Percentiles rank a stretch among this genome's conserved stretches.
These are phyloP conservation scores for Pomacea canaliculata DNA, from an alignment of 2,888 invertebrate genomes.

Conservation along the genomic window DNA sequence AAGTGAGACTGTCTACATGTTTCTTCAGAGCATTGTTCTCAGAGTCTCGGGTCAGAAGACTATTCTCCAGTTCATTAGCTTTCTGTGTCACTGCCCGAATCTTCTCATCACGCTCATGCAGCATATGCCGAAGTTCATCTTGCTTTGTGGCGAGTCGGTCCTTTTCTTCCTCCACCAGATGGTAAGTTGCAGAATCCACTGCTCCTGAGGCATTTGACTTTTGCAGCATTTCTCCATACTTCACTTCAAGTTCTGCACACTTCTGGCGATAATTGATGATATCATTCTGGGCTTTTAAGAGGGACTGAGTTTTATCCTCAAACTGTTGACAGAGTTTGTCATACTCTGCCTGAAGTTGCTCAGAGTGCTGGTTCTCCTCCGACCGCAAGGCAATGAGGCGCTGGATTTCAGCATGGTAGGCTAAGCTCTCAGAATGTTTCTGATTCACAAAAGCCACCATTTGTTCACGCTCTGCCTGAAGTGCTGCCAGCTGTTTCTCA, in stretches of 20 bases:
- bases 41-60: constrained; percentile 43
- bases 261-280: constrained; percentile 65
- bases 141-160: constrained; percentile 42
- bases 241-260: constrained; percentile 63
- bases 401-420: constrained; percentile 88
- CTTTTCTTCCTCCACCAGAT: constrained; percentile 47
- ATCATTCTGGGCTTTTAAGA: constrained; percentile 68
- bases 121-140: constrained; percentile 18
- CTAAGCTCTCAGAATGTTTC: constrained; percentile 87
- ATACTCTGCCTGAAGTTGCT: constrained; percentile 60
- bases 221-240: constrained; percentile 59
- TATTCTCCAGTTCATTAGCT: constrained; percentile 52
- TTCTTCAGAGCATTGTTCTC: constrained; percentile 58
- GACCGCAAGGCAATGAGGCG: constrained; percentile 72
- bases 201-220: constrained; percentile 50
- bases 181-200: constrained; percentile 40
- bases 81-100: constrained; percentile 47
- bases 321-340: constrained; percentile 63
- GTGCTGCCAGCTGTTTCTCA: constrained; percentile 79
- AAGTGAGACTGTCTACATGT: constrained; percentile 62
- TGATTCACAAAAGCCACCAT: constrained; percentile 75
- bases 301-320: constrained; percentile 68
- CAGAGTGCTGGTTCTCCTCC: constrained; percentile 52
- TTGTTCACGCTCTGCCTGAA: constrained; percentile 69
- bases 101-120: constrained; percentile 38